Evolutionary conservation across 2,113 vertebrate species (phyloP).

Genomic region (Agelaius tricolor): DNA sequence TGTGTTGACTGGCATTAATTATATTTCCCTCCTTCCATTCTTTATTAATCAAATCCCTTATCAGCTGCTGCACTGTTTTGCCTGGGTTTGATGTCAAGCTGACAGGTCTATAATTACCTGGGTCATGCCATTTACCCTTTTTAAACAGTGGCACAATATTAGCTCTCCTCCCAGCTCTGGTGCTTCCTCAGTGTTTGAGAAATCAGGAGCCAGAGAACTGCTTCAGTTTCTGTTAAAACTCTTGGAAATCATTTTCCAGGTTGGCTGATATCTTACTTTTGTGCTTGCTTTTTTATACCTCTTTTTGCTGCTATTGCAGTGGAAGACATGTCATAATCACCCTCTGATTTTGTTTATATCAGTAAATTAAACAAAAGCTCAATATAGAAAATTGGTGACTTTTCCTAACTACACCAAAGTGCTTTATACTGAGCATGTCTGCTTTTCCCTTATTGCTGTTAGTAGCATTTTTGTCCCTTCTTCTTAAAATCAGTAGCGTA

Average conservation of each 20-base stretch:
- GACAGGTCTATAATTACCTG: conserved; percentile 67
- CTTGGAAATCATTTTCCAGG: not conserved
- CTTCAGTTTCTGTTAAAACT: not conserved
- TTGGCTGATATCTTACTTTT: not conserved
- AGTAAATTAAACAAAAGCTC: not conserved
- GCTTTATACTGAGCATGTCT: not conserved
- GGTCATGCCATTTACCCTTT: conserved; percentile 59
- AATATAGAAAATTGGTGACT: not conserved
- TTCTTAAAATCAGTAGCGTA: not conserved
- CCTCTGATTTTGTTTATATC: not conserved
- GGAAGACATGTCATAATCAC: not conserved
- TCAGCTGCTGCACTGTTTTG: conserved; percentile 56
- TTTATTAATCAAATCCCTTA: conserved; percentile 64
- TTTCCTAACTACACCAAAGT: not conserved
- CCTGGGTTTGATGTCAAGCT: conserved; percentile 44
- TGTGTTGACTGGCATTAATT: conserved; percentile 64
- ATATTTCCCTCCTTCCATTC: conserved; percentile 51
- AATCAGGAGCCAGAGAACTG: not conserved
- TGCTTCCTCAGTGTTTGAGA: not conserved
- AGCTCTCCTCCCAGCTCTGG: conserved; percentile 24
- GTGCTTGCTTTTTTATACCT: not conserved
- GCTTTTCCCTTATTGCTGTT: not conserved
- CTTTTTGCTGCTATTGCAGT: not conserved
- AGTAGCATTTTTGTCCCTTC: not conserved
- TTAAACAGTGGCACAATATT: conserved; percentile 48